phyloP scores from a whole-genome alignment of 2,797 vertebrate species.

The Chaetodon trifasciatus region DNA sequence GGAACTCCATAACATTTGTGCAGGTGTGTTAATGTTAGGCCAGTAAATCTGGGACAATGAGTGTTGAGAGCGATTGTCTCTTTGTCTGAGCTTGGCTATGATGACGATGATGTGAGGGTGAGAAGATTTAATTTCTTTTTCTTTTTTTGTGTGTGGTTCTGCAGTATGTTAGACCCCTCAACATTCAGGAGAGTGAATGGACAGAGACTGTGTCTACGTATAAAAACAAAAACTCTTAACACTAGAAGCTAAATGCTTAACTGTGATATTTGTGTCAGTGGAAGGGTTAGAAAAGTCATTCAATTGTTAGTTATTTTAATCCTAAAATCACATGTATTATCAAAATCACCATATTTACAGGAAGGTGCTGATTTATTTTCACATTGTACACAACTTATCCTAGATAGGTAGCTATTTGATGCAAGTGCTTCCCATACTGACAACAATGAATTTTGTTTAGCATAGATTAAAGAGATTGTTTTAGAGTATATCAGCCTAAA shows the following conservation, averaged over 20 bases:
- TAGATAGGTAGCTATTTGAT: neutral
- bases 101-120: neutral
- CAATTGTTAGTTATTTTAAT: neutral
- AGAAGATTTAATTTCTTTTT: constrained; percentile 23
- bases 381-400: neutral
- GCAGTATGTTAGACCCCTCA: constrained; percentile 10
- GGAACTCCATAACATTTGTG: constrained; percentile 66
- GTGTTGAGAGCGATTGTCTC: constrained; percentile 52
- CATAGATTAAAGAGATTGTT: neutral
- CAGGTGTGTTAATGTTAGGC: constrained; percentile 82
- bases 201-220: neutral
- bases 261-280: neutral
- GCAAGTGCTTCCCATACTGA: neutral
- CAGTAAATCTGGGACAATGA: constrained; percentile 69
- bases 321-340: neutral
- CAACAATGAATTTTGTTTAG: neutral
- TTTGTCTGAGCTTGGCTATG: constrained; percentile 35
- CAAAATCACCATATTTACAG: neutral
- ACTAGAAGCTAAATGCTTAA: no score
- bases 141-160: constrained; percentile 15
- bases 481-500: neutral
- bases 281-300: neutral
- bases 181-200: constrained; percentile 1
- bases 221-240: neutral
- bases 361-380: neutral